Evolutionary conservation across 92 coral and sea anemone genomes (phyloP).

Genomic region (Phenganax subtilis): DNA sequence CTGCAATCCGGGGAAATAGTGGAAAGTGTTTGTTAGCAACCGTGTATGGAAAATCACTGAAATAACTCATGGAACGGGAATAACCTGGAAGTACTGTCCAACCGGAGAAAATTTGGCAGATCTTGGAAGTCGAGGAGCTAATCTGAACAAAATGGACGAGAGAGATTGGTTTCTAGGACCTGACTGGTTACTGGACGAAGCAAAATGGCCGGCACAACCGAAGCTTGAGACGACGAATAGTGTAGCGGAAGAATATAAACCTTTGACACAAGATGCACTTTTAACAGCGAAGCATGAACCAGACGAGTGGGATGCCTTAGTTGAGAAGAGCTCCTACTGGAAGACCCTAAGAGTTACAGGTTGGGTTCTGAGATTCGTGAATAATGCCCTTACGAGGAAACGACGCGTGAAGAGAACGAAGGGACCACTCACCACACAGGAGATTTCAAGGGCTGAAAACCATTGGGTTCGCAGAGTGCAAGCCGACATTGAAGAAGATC

Average conservation of each 20-base stretch:
- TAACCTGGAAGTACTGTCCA: slow-evolving; percentile 59
- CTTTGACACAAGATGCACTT: slow-evolving; percentile 5
- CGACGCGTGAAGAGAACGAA: slow-evolving; percentile 14
- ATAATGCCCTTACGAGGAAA: slow-evolving; percentile 34
- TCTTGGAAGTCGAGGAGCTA: slow-evolving; percentile 61
- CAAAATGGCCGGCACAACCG: slow-evolving; percentile 46
- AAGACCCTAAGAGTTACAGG: slow-evolving; percentile 46
- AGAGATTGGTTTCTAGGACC: slow-evolving; percentile 44
- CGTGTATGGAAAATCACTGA: slow-evolving; percentile 56
- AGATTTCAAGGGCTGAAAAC: slow-evolving; percentile 35
- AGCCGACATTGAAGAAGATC: slow-evolving; percentile 12
- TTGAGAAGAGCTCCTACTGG: slow-evolving; percentile 31
- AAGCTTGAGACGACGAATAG: slow-evolving; percentile 26
- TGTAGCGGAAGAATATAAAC: slow-evolving; percentile 39
- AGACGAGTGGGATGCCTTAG: slow-evolving; percentile 50
- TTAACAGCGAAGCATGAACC: slow-evolving; percentile 38
- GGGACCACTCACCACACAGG: slow-evolving; percentile 44
- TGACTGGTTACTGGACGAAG: slow-evolving; percentile 29
- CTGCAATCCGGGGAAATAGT: slow-evolving; percentile 48
- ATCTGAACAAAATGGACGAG: slow-evolving; percentile 37
- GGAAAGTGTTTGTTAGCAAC: slow-evolving; percentile 58
- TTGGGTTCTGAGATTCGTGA: slow-evolving; percentile 50
- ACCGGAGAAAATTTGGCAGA: slow-evolving; percentile 59
- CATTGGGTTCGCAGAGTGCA: slow-evolving; percentile 41
- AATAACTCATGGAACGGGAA: slow-evolving; percentile 44